Percentiles rank a stretch among this genome's conserved stretches.
Conservation (phyloP, 1,140 invertebrate genomes). For the Pseudomyrmex concolor region DNA sequence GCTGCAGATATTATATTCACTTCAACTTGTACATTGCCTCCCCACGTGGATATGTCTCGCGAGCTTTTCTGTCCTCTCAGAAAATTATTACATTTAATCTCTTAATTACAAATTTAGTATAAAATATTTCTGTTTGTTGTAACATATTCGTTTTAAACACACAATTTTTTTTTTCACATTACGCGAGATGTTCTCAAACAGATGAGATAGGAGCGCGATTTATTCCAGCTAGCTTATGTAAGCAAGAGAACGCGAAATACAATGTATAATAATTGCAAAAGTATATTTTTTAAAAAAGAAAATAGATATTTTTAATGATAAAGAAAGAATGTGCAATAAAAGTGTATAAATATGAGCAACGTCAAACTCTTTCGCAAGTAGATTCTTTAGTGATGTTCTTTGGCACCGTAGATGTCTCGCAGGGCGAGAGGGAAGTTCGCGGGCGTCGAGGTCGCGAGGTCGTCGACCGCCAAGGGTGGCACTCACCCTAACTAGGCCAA, state of each 20-base stretch:
- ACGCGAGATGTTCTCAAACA: neutral
- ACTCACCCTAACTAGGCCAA: conserved; percentile 83
- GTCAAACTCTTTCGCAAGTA: neutral
- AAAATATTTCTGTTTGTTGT: neutral
- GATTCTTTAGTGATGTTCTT: neutral
- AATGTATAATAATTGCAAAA: neutral
- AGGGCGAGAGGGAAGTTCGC: conserved; percentile 61
- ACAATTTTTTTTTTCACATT: conserved; percentile 9
- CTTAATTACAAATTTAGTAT: neutral
- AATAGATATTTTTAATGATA: neutral
- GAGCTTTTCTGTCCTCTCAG: conserved; percentile 1
- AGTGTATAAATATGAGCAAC: neutral
- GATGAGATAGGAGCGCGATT: neutral
- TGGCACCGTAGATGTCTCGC: conserved; percentile 7
- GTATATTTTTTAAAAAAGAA: neutral
- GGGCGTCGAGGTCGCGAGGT: conserved; percentile 82
- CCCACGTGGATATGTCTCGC: conserved; percentile 11
- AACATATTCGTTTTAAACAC: conserved; percentile 9
- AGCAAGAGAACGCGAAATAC: too few relatives aligned
- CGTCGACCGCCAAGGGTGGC: conserved; percentile 82
- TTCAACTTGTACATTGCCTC: conserved; percentile 33
- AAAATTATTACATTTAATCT: conserved; percentile 59
- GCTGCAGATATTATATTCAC: conserved; percentile 72
- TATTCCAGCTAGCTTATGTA: neutral
- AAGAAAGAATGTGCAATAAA: neutral